A percentile compares a stretch with the other conserved stretches of the same genome.
Conservation (phyloP, 2,113 vertebrate genomes). For the Sander vitreus region DNA sequence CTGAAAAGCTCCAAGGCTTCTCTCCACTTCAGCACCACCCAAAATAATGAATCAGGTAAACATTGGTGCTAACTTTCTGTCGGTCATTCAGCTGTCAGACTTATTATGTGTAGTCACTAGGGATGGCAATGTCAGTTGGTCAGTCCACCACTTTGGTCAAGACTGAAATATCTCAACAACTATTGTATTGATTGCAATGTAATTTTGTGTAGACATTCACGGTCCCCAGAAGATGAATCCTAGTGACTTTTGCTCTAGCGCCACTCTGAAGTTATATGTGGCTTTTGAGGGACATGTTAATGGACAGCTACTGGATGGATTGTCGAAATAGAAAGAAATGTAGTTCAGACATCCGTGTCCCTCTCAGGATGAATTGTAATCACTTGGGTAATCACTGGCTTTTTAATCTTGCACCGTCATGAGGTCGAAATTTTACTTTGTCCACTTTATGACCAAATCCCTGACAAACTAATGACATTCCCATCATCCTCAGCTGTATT, state of each 20-base stretch:
- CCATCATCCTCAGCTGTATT: not conserved
- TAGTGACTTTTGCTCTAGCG: not conserved
- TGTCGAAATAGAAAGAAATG: not conserved
- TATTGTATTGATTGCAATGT: not conserved
- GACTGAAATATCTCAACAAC: not conserved
- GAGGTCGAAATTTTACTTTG: not conserved
- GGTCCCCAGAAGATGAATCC: not conserved
- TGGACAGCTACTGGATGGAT: not conserved
- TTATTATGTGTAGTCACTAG: not conserved
- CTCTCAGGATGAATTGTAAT: not conserved
- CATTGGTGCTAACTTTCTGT: not conserved
- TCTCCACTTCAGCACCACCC: slow-evolving; percentile 87
- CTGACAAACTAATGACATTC: not conserved
- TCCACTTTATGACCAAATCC: not conserved
- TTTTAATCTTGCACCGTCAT: not conserved
- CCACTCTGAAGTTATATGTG: not conserved
- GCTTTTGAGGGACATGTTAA: not conserved
- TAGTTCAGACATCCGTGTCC: not conserved
- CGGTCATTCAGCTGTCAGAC: not conserved
- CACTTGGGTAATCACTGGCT: not conserved
- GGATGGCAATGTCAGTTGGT: not conserved
- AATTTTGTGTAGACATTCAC: not conserved
- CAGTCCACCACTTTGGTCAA: not conserved
- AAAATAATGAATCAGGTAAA: slow-evolving; percentile 84
- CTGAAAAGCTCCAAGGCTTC: slow-evolving; percentile 93